phyloP scores from a whole-genome alignment of 2,888 invertebrate species.

The Petrolisthes cinctipes region DNA sequence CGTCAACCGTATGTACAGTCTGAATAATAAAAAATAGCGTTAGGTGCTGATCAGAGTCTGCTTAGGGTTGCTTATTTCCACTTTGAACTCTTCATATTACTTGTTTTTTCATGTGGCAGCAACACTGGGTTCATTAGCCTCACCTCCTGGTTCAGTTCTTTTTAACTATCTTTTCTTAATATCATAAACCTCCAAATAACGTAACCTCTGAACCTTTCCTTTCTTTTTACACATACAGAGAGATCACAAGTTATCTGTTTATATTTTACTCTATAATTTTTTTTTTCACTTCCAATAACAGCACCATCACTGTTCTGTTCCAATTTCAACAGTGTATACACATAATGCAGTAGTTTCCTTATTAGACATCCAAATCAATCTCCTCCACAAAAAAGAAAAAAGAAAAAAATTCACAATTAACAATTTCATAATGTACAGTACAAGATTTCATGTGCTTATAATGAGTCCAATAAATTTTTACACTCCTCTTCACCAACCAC shows the following conservation, averaged over 20 bases:
- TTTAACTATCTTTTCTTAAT: conserved; percentile 7
- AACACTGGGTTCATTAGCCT: conserved; percentile 19
- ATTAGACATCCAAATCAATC: neutral
- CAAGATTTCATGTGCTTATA: no score
- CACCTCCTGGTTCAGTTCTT: conserved; percentile 22
- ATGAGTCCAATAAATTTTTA: neutral
- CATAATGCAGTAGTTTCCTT: neutral
- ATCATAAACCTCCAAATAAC: conserved; percentile 11
- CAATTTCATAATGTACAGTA: no score
- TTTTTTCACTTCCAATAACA: neutral
- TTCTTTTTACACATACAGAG: neutral
- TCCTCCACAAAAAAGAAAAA: neutral
- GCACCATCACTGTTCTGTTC: neutral
- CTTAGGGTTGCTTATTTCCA: conserved; percentile 22
- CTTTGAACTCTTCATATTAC: conserved; percentile 45
- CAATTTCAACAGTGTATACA: neutral
- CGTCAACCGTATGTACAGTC: conserved; percentile 56
- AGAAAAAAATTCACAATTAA: no score
- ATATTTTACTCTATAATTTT: no score
- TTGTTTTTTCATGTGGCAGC: neutral
- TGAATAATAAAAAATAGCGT: conserved; percentile 58
- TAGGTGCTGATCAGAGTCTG: conserved; percentile 40
- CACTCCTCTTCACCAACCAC: conserved; percentile 2
- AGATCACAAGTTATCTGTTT: no score
- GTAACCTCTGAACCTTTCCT: conserved; percentile 13